phyloP scores from a whole-genome alignment of 2,888 invertebrate genomes.

The Eupithecia insigniata region DNA sequence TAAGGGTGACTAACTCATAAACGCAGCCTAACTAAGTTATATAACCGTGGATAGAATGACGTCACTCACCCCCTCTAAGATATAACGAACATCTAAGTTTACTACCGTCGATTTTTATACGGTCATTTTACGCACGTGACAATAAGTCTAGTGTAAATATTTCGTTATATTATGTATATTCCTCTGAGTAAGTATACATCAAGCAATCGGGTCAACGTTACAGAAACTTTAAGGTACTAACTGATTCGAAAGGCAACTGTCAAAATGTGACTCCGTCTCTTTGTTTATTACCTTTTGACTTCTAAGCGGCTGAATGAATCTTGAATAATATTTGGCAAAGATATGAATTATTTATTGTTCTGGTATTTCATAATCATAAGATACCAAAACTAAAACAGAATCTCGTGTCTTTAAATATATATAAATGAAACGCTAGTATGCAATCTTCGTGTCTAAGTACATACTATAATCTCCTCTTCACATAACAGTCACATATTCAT shows the following conservation, averaged over 20 bases:
- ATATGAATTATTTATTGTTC: neutral
- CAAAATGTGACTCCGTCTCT: neutral
- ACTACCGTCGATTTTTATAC: neutral
- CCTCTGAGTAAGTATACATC: neutral
- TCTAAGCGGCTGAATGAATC: neutral
- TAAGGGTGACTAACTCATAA: constrained; percentile 9
- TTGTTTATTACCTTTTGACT: neutral
- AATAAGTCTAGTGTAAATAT: constrained; percentile 46
- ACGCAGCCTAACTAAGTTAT: neutral
- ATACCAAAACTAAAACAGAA: neutral
- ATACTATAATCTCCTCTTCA: constrained; percentile 18
- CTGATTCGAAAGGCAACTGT: neutral
- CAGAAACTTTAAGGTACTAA: neutral
- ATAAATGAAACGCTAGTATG: neutral
- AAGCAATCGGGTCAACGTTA: neutral
- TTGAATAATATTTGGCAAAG: neutral
- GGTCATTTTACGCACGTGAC: constrained; percentile 31
- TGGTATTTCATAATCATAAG: neutral
- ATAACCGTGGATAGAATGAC: neutral
- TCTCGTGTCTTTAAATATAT: neutral
- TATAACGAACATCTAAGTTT: neutral
- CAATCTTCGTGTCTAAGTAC: constrained; percentile 21
- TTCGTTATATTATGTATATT: neutral
- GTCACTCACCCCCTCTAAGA: neutral
- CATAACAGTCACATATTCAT: constrained; percentile 29